Evolutionary conservation across 1,140 invertebrate genomes (phyloP).

Genomic region (Andricus grossulariae): DNA sequence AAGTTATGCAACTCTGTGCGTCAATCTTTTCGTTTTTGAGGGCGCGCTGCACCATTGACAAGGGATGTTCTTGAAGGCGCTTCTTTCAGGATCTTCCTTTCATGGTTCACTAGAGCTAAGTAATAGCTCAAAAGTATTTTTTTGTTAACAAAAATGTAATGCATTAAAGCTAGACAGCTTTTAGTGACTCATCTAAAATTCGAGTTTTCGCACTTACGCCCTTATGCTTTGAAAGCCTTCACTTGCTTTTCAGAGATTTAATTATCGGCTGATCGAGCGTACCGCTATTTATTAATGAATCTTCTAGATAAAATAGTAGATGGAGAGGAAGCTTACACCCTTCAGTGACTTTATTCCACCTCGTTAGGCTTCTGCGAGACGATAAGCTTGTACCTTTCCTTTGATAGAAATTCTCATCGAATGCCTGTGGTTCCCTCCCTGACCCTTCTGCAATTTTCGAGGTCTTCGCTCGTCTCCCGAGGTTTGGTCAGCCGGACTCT

Average conservation of each 20-base stretch:
- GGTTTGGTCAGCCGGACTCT: not conserved
- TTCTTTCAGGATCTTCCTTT: too few relatives aligned
- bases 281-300: slow-evolving; percentile 14
- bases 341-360: slow-evolving; percentile 21
- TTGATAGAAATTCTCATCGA: slow-evolving; percentile 28
- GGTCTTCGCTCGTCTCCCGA: slow-evolving; percentile 9
- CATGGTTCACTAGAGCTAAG: too few relatives aligned
- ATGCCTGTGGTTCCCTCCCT: slow-evolving; percentile 10
- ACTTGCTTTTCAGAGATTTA: not conserved
- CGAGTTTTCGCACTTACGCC: too few relatives aligned
- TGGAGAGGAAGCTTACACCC: slow-evolving; percentile 21
- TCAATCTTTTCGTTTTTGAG: too few relatives aligned
- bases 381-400: slow-evolving; percentile 23
- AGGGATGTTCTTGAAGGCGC: too few relatives aligned
- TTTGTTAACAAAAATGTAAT: too few relatives aligned
- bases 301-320: slow-evolving; percentile 15
- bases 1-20: too few relatives aligned
- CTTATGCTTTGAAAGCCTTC: too few relatives aligned
- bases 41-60: too few relatives aligned
- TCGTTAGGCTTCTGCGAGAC: slow-evolving; percentile 22
- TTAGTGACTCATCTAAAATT: too few relatives aligned
- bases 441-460: slow-evolving; percentile 27
- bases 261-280: not conserved
- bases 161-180: too few relatives aligned
- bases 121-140: too few relatives aligned